Evolutionary conservation across 1,140 invertebrate species (phyloP).

Genomic region (Cydia fagiglandana): DNA sequence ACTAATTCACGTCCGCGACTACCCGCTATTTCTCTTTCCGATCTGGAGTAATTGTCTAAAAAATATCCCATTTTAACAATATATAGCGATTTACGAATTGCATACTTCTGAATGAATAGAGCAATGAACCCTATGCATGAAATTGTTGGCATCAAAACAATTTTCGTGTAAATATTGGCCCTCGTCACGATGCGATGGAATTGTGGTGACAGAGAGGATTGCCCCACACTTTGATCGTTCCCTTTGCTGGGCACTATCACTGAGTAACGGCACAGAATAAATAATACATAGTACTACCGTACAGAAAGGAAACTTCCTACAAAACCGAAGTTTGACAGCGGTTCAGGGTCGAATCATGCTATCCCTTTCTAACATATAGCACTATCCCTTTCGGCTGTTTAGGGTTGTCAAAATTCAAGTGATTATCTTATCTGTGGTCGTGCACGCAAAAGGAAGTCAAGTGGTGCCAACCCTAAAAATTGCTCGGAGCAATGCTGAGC

Average conservation of each 20-base stretch:
- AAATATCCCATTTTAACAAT: not conserved
- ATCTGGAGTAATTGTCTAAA: conserved; percentile 19
- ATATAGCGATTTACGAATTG: conserved; percentile 3
- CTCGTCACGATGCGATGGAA: conserved; percentile 14
- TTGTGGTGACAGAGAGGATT: conserved; percentile 20
- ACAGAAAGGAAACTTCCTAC: no score
- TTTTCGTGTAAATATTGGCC: conserved; percentile 27
- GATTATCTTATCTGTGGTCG: no score
- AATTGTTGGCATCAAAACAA: conserved; percentile 31
- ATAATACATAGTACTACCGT: no score
- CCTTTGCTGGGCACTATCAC: not conserved
- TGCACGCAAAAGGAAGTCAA: no score
- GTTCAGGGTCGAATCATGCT: no score
- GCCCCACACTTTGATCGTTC: conserved; percentile 10
- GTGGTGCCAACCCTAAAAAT: no score
- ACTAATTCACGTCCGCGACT: conserved; percentile 55
- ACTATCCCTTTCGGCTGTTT: no score
- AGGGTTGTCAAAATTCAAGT: no score
- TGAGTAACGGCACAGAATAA: not conserved
- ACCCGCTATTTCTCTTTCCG: conserved; percentile 15
- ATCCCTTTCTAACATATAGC: no score
- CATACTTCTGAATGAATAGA: conserved; percentile 23
- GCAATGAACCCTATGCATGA: conserved; percentile 26
- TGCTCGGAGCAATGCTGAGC: no score
- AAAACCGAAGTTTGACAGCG: no score